These are phyloP conservation scores for Chondrosia reniformis DNA, from an alignment of 37 sponge, comb jelly and placozoan species.

Conservation along the genomic window DNA sequence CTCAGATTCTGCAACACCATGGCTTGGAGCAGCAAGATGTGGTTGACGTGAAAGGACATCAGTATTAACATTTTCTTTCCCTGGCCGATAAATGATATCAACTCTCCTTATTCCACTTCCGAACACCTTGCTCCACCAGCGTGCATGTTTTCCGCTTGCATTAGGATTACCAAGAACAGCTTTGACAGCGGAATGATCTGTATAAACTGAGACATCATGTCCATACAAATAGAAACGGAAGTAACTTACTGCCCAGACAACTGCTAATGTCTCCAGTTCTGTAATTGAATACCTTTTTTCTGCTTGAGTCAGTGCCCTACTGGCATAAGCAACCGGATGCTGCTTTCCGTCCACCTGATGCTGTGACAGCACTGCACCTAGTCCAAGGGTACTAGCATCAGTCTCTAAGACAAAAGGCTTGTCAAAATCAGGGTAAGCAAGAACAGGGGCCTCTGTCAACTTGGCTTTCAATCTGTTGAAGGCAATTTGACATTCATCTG, in stretches of 20 bases:
- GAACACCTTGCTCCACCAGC: no score
- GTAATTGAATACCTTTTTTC: conserved; percentile 19
- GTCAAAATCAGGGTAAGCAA: conserved; percentile 28
- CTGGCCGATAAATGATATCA: no score
- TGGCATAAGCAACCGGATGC: conserved; percentile 34
- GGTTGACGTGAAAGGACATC: conserved; percentile 40
- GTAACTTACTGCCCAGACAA: conserved; percentile 6
- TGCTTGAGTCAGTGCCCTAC: conserved; percentile 3
- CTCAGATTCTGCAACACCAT: no score
- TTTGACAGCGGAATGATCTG: conserved; percentile 44
- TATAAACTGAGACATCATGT: conserved; percentile 8
- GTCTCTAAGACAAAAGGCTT: conserved; percentile 41
- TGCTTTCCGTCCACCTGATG: neutral
- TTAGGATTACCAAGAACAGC: no score
- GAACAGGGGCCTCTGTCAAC: conserved; percentile 13
- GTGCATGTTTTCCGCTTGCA: no score
- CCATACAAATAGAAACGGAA: conserved; percentile 20
- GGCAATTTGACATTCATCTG: no score
- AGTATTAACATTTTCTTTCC: conserved; percentile 22
- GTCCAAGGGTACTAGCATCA: conserved; percentile 36
- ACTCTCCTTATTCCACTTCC: no score
- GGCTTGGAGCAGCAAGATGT: neutral
- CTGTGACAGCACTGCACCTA: conserved; percentile 50
- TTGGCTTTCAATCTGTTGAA: conserved; percentile 14
- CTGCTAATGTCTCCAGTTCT: no score